Base-by-base conservation (phyloP, 2,888 invertebrate species). In the Aradus depressus region DNA sequence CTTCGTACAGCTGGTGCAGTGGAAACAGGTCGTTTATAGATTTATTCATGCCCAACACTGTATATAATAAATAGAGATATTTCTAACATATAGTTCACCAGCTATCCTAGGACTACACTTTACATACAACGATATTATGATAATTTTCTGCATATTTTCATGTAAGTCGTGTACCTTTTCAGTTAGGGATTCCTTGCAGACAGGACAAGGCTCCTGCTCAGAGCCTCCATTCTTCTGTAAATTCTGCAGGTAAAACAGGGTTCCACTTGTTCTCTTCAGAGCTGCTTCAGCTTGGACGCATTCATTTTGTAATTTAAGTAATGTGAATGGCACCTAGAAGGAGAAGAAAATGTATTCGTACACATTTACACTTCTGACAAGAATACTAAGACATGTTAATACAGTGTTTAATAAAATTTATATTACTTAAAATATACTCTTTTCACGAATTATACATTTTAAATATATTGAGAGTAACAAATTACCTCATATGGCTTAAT, bases 181-280 rank as follows among this genome's bases (percentile, higher is more conserved):
- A 44, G 76, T 76, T 3, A 82, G 70, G 26, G 69, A 66, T 37
- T 67, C 66, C 50, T 73, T 73, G 64, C 86, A 86, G 53, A 86
- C 77, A 1, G 84, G 84, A 65, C 86, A 86, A 0, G 75, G 73
- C 42, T 79, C 80, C 0, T 75, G 74, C 12, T 70, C 72, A 48
- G 64, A 63, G 57, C 50, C 48, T 3, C 71, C 65, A 57, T 73
- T 66, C 64, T 73, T 71, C 61, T 75, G 65, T 63, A 81, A 68
- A 61, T 81, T 73, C 63, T 73, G 69, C 48, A 85, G 68, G 64
- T 84, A 85, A 54, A 76, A 70, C 6, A 81, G 67, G 6, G 80
- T 79, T 1, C 82, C 81, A 23, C 76, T 64, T 61, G 72, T 72
- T 56, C 71, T 72, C 54, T 71, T 70, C 47, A 79, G 64, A 41